Percentiles rank a stretch among this genome's conserved stretches.
These are phyloP conservation scores for Temnothorax rugatulus DNA, from an alignment of 2,888 invertebrate genomes.

Conservation along the genomic window DNA sequence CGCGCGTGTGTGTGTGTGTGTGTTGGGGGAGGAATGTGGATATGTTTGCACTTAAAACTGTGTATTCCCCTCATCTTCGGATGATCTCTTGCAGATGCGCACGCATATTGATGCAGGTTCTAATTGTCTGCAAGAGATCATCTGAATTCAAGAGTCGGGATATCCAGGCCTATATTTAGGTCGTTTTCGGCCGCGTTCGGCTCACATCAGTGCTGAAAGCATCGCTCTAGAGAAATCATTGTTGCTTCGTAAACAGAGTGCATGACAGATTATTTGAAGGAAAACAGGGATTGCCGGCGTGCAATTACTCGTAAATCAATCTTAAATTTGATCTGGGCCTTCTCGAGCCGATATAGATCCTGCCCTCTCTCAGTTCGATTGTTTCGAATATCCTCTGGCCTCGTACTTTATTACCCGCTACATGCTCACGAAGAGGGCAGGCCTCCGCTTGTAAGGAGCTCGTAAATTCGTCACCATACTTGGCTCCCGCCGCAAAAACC, in stretches of 20 bases:
- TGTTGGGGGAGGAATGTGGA: too few relatives aligned
- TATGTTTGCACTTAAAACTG: too few relatives aligned
- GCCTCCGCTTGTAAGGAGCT: conserved; percentile 77
- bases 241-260: conserved; percentile 43
- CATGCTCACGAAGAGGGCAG: conserved; percentile 73
- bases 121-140: too few relatives aligned
- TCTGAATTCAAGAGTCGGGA: too few relatives aligned
- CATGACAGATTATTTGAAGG: not conserved
- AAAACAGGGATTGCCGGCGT: conserved; percentile 35
- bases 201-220: too few relatives aligned
- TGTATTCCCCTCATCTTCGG: too few relatives aligned
- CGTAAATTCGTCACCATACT: conserved; percentile 82
- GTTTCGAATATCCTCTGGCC: conserved; percentile 74
- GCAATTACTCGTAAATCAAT: conserved; percentile 76
- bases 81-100: too few relatives aligned
- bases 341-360: conserved; percentile 64
- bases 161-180: too few relatives aligned
- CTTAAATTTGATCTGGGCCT: conserved; percentile 73
- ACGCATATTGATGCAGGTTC: too few relatives aligned
- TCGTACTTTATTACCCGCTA: conserved; percentile 74
- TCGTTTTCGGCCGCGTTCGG: too few relatives aligned
- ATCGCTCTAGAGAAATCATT: not conserved
- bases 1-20: too few relatives aligned
- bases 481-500: conserved; percentile 77
- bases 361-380: conserved; percentile 69